Evolutionary conservation across 2,797 vertebrate genomes (phyloP).

Genomic region (Poecilia wingei): DNA sequence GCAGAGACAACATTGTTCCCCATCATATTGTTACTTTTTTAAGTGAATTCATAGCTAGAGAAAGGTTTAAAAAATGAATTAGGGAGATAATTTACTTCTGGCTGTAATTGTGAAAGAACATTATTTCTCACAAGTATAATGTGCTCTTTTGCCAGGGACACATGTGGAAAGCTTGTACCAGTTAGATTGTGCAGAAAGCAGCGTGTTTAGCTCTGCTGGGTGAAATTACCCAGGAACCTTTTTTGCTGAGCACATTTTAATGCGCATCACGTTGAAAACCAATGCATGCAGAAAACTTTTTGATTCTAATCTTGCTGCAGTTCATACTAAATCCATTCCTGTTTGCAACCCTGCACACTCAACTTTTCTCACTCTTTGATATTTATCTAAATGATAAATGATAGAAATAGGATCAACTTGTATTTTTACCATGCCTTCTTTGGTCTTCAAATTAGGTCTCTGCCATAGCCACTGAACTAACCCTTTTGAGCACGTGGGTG

Average conservation of each 20-base stretch:
- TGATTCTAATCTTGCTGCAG: conserved; percentile 9
- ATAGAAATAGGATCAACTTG: not conserved
- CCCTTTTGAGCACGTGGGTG: not conserved
- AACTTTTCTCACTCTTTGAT: not conserved
- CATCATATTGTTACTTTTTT: conserved; percentile 1
- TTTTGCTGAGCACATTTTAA: conserved; percentile 1
- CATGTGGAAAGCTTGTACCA: conserved; percentile 30
- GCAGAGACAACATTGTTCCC: conserved; percentile 49
- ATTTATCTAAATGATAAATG: conserved; percentile 6
- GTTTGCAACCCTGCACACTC: not conserved
- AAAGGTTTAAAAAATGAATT: not conserved
- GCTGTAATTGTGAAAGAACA: conserved; percentile 48
- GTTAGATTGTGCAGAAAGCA: conserved; percentile 43
- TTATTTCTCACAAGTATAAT: conserved; percentile 30
- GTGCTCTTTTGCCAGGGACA: conserved; percentile 28
- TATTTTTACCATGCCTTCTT: not conserved
- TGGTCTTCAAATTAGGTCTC: not conserved
- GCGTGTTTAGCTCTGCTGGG: conserved; percentile 5
- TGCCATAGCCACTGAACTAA: not conserved
- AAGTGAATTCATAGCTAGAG: conserved; percentile 29
- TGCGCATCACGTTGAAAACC: conserved; percentile 10
- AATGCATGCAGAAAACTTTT: conserved; percentile 6
- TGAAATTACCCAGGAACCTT: conserved; percentile 15
- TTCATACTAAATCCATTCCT: not conserved
- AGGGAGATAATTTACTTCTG: conserved; percentile 40